A percentile compares a stretch with the other conserved stretches of the same genome.
These are phyloP conservation scores for Cylindroiulus punctatus DNA, from an alignment of 2,888 invertebrate species.

Conservation along the genomic window DNA sequence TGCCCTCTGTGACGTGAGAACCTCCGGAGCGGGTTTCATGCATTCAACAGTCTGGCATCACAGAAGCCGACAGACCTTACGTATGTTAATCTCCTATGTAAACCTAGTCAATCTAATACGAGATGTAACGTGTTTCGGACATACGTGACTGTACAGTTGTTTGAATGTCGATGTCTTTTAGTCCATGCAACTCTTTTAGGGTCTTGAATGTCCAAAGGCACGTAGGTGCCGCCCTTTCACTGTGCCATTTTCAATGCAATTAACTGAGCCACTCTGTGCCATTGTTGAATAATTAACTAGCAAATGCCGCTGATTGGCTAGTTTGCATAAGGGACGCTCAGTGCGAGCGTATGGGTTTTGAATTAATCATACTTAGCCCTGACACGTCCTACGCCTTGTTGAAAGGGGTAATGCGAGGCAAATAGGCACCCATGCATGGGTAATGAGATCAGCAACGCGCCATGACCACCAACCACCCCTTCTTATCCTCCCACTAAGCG, in stretches of 20 bases:
- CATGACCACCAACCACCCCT: conserved; percentile 25
- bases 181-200: background rate
- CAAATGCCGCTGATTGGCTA: conserved; percentile 43
- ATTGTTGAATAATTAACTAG: conserved; percentile 47
- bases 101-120: no score
- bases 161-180: background rate
- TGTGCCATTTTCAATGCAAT: conserved; percentile 17
- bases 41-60: no score
- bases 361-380: conserved; percentile 52
- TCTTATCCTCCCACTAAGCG: background rate
- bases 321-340: conserved; percentile 45
- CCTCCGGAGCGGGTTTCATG: no score
- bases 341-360: conserved; percentile 45
- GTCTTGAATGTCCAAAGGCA: background rate
- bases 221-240: conserved; percentile 27
- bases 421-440: conserved; percentile 45
- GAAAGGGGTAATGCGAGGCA: conserved; percentile 43
- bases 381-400: conserved; percentile 43
- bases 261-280: conserved; percentile 38
- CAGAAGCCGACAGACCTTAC: no score
- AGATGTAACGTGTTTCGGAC: background rate
- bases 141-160: no score
- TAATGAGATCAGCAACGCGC: conserved; percentile 34
- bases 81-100: no score
- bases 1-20: no score